Base-by-base conservation (phyloP, 2,888 invertebrate genomes). In the Hololepta plana region DNA sequence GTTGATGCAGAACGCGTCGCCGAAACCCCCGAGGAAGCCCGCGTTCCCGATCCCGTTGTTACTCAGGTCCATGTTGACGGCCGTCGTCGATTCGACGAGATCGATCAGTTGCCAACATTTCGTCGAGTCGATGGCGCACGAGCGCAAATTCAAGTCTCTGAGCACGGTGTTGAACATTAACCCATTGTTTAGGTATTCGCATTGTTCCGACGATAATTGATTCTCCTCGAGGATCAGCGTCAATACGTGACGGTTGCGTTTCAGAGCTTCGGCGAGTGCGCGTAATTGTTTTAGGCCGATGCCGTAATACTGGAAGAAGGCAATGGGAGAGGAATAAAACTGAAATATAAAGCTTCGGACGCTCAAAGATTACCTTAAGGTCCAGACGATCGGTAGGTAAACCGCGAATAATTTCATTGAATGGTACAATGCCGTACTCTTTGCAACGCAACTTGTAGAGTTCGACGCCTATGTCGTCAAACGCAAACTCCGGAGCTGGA, bases 71-170 rank as follows among this genome's bases (percentile, higher is more conserved):
- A n/a, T n/a, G n/a, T n/a, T n/a, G n/a, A n/a, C n/a, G n/a, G n/a
- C n/a, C n/a, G n/a, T n/a, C n/a, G n/a, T n/a, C n/a, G n/a, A n/a
- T n/a, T n/a, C n/a, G n/a, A n/a, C n/a, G n/a, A n/a, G n/a, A n/a
- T n/a, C n/a, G n/a, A n/a, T n/a, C n/a, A n/a, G n/a, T n/a, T n/a
- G n/a, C n/a, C n/a, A n/a, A n/a, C n/a, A n/a, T 43, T 34, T 62
- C 56, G 4, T 55, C 52, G 15, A 68, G 45, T 23, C 53, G 39
- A 40, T 67, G 67, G 21, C 60, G 52, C n/a, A n/a, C n/a, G n/a
- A n/a, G 26, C 59, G 55, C 15, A 68, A 33, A 45, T 58, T 54
- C 4, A 68, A 37, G 12, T 40, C 47, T 31, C 42, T 41, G 3
- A 64, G 35, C 2, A 44, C 39, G 8, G 36, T 26, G 30, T 53